Percentiles rank a stretch among this genome's conserved stretches.
phyloP scores from a whole-genome alignment of 1,140 invertebrate genomes.

The Drosophila melanogaster region DNA sequence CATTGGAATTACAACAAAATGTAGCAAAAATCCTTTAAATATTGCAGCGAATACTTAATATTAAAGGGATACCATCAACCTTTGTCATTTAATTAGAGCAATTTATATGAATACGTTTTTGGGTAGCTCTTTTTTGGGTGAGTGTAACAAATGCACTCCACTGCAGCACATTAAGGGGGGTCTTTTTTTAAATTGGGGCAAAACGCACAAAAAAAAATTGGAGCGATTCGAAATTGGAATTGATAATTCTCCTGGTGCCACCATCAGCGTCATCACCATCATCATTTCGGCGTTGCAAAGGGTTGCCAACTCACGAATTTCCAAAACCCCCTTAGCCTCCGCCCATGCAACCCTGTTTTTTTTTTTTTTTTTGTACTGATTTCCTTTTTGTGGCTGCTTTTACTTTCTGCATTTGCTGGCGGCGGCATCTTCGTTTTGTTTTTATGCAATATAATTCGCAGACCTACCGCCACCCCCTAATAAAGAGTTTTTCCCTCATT shows the following conservation, averaged over 20 bases:
- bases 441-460: conserved; percentile 68
- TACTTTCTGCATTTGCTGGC: conserved; percentile 27
- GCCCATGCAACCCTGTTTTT: conserved; percentile 1
- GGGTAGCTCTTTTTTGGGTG: not conserved
- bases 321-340: not conserved
- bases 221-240: conserved; percentile 39
- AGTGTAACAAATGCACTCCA: conserved; percentile 9
- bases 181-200: conserved; percentile 63
- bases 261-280: conserved; percentile 12
- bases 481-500: conserved; percentile 1
- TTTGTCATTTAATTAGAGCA: no score
- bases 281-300: conserved; percentile 28
- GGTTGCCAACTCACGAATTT: conserved; percentile 21
- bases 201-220: conserved; percentile 46
- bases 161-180: conserved; percentile 16
- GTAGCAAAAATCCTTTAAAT: not conserved
- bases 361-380: conserved; percentile 7
- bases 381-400: conserved; percentile 16
- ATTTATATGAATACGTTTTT: not conserved
- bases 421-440: conserved; percentile 61
- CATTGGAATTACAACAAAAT: no score
- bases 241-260: conserved; percentile 64
- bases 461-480: conserved; percentile 7
- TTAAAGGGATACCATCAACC: no score
- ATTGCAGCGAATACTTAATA: no score